Base-by-base conservation (phyloP, 2,113 vertebrate species). In the Fregata magnificens region DNA sequence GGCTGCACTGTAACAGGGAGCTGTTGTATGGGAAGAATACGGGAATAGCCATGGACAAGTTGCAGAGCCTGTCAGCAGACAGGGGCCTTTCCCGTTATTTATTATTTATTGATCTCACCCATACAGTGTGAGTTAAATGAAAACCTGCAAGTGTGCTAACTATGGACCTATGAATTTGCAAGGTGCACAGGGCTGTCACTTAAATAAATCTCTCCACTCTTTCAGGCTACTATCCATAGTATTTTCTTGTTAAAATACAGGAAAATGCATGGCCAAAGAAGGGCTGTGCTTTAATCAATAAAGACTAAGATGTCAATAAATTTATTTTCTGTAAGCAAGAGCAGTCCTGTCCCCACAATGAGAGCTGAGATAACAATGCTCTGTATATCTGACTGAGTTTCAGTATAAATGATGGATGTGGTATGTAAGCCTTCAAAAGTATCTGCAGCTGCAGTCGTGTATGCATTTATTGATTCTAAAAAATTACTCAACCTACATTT, bases 81-180 rank as follows among this genome's bases (percentile, higher is more conserved):
- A 24, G 31, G 38, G 44, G 22, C 63, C 31, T 8, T 13, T 10
- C 24, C 53, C 3, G 1, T 3, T 40, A 10, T 11, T 16, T 9
- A 8, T 29, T 11, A 25, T 36, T 36, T 32, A 11, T 34, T 12
- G 50, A 5, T 34, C 55, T 71, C 45, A 32, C 38, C 13, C 36
- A 3, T 10, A 5, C 0, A 3, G 21, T 0, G 9, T 1, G 38
- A 73, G 65, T 10, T 28, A 5, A 22, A 7, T 2, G 63, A 7
- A 32, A 67, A 7, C 34, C 61, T 52, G 15, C 13, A 3, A 1
- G 4, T 2, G 67, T 2, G 36, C n/a, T 16, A 4, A 7, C 44
- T 31, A 5, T 1, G 2, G 16, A 3, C 4, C 66, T 10, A 0
- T 2, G 50, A 7, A 10, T 15, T 1, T 44, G 59, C 26, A 21